phyloP scores from a whole-genome alignment of 2,888 invertebrate species.

The Drosophila kambysellisi region DNA sequence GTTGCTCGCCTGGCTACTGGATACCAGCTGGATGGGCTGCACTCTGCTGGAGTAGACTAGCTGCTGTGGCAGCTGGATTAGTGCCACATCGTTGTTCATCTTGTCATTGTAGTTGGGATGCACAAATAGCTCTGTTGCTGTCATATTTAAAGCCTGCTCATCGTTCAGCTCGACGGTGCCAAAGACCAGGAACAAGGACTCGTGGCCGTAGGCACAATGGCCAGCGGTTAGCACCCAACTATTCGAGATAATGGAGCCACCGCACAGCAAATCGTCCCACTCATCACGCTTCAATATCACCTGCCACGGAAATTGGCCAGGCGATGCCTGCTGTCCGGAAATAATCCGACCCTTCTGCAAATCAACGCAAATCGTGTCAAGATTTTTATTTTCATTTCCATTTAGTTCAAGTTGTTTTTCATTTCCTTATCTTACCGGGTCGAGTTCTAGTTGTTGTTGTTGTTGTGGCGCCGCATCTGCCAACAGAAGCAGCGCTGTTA shows the following conservation, averaged over 20 bases:
- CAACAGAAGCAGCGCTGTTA: slow-evolving; percentile 1
- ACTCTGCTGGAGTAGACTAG: slow-evolving; percentile 67
- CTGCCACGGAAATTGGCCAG: slow-evolving; percentile 83
- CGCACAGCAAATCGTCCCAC: slow-evolving; percentile 78
- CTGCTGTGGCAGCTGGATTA: slow-evolving; percentile 73
- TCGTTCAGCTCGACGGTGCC: slow-evolving; percentile 73
- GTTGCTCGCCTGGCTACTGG: slow-evolving; percentile 41
- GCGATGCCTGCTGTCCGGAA: slow-evolving; percentile 65
- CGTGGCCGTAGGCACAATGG: slow-evolving; percentile 76
- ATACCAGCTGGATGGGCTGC: slow-evolving; percentile 75
- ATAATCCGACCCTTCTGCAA: slow-evolving; percentile 77
- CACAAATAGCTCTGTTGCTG: slow-evolving; percentile 64
- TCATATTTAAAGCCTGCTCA: slow-evolving; percentile 65
- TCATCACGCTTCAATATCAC: slow-evolving; percentile 79
- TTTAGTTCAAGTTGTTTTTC: not conserved
- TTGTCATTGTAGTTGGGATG: slow-evolving; percentile 80
- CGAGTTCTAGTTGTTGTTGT: not conserved
- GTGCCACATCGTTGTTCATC: slow-evolving; percentile 81
- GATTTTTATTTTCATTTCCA: not conserved
- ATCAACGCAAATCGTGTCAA: not conserved
- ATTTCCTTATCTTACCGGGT: not conserved
- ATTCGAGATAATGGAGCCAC: slow-evolving; percentile 80
- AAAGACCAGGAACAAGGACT: slow-evolving; percentile 73
- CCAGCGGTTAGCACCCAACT: slow-evolving; percentile 83
- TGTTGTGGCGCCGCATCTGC: not conserved